These are phyloP conservation scores for Zaprionus lachaisei DNA, from an alignment of 1,140 invertebrate genomes.

Conservation along the genomic window DNA sequence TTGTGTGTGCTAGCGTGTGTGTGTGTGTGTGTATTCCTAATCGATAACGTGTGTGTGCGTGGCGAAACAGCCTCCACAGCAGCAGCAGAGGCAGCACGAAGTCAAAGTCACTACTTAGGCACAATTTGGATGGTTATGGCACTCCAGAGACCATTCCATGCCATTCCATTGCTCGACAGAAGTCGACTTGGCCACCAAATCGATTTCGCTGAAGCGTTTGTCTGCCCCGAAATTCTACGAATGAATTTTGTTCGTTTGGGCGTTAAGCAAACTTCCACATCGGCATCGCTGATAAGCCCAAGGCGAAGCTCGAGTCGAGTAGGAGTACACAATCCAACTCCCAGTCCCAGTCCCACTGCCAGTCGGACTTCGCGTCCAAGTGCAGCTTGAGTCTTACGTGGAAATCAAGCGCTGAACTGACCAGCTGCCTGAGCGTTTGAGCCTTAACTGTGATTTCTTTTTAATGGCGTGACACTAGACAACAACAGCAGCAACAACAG, in stretches of 20 bases:
- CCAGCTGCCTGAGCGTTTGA: slow-evolving; percentile 48
- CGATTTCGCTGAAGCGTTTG: slow-evolving; percentile 70
- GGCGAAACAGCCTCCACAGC: slow-evolving; percentile 9
- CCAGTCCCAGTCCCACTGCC: background rate
- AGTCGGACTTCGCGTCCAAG: background rate
- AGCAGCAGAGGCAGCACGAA: background rate
- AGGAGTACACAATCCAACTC: background rate
- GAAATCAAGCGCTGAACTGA: slow-evolving; percentile 63
- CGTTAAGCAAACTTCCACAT: slow-evolving; percentile 60
- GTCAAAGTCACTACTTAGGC: slow-evolving; percentile 73
- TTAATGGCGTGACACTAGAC: slow-evolving; percentile 83
- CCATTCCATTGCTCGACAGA: background rate
- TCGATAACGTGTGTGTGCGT: slow-evolving; percentile 61
- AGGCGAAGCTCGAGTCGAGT: slow-evolving; percentile 19
- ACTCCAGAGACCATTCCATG: slow-evolving; percentile 68
- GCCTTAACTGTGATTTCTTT: slow-evolving; percentile 79
- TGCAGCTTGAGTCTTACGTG: slow-evolving; percentile 63
- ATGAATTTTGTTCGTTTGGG: slow-evolving; percentile 73
- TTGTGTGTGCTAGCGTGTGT: slow-evolving; percentile 33
- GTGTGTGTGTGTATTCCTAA: slow-evolving; percentile 57
- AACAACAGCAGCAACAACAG: slow-evolving; percentile 44
- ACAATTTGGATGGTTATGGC: slow-evolving; percentile 82
- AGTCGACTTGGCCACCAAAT: slow-evolving; percentile 43
- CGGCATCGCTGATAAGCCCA: slow-evolving; percentile 72
- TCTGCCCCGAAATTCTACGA: slow-evolving; percentile 64